Conservation (phyloP, 2,113 vertebrate genomes). For the Crotalus tigris region DNA sequence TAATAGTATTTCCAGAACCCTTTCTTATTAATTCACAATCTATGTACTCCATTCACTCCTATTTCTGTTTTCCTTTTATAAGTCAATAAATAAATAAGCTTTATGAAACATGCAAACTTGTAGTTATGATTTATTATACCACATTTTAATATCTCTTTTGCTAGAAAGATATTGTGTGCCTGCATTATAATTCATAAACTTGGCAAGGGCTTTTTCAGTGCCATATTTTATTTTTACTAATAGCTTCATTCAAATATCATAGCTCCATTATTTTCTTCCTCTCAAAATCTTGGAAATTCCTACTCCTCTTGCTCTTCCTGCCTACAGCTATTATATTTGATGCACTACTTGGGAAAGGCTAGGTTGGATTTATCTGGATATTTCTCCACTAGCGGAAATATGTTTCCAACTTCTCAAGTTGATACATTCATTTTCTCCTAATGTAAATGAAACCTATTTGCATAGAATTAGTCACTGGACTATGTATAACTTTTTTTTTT, state of each 20-base stretch:
- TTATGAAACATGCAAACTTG: background rate
- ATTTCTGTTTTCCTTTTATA: background rate
- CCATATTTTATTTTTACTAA: background rate
- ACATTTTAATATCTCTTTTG: background rate
- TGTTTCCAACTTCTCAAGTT: background rate
- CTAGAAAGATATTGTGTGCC: background rate
- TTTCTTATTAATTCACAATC: background rate
- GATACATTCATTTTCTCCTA: background rate
- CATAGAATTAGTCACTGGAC: background rate
- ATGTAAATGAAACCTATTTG: background rate
- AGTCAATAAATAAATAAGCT: background rate
- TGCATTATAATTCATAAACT: background rate
- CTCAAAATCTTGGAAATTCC: background rate
- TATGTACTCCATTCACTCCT: background rate
- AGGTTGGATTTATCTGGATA: background rate
- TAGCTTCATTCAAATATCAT: background rate
- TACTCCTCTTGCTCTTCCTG: background rate
- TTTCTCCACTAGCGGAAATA: background rate
- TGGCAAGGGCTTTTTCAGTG: background rate
- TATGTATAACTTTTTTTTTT: background rate
- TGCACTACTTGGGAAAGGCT: background rate
- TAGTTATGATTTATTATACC: background rate
- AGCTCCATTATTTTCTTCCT: background rate
- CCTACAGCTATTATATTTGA: background rate
- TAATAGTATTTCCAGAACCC: background rate